Base-by-base conservation (phyloP, 2,113 vertebrate genomes). In the Morone saxatilis region DNA sequence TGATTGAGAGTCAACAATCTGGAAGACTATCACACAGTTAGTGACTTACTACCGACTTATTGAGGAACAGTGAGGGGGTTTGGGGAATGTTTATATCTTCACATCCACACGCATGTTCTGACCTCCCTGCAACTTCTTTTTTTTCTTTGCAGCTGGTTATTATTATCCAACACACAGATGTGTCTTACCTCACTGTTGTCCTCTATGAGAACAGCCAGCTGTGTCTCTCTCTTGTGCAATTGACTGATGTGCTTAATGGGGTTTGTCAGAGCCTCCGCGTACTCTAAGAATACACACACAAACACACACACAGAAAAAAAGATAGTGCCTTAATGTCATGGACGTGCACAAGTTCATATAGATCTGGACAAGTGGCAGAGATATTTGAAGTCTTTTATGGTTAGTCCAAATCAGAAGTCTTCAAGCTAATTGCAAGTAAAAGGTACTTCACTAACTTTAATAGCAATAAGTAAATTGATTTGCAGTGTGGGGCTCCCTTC, bases 221-320 rank as follows among this genome's bases (percentile, higher is more conserved):
- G 96, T 43, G 89, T 94, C 78, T 96, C 96, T 59, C 97, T 94
- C 91, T 96, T 96, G 85, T 96, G 94, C 93, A 97, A 83, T 45
- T 96, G 90, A 90, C 90, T 96, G 88, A 97, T 93, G 11, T 97
- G 96, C 71, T 97, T 97, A 47, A 97, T 97, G 85, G 97, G 97
- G 92, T 98, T 96, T 79, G 96, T 96, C 88, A 98, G 88, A 14
- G 96, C 96, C 13, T 97, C 96, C 0, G 96, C 96, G 1, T 97
- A 97, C 71, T 96, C 97, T 98, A 87, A 20, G 43, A 66, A 63
- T 0, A 82, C 36, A 91, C 5, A 87, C 5, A 87, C 4, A 87
- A 12, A 72, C 10, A 81, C 14, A 59, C 20, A 48, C n/a, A 56
- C 7, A 68, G 3, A 67, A 48, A 17, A 25, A 25, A 12, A 60